Conservation (phyloP, 2,113 vertebrate genomes). For the Oophaga pumilio region DNA sequence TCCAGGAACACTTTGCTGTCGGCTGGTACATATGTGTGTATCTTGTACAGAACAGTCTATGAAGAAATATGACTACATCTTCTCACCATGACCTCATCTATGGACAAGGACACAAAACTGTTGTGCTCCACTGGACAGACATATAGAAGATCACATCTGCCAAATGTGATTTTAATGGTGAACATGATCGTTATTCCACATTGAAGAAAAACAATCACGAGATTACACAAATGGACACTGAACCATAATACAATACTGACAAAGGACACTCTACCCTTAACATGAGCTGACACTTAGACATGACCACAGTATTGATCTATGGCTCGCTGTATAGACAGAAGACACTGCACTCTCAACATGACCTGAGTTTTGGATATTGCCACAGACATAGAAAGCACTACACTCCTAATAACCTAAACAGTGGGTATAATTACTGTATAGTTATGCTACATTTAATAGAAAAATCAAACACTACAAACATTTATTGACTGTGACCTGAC, state of each 20-base stretch:
- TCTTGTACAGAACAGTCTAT: conserved; percentile 23
- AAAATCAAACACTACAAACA: background rate
- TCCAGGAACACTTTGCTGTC: conserved; percentile 32
- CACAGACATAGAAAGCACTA: background rate
- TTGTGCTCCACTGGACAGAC: background rate
- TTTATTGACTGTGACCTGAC: too few species aligned
- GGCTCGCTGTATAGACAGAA: background rate
- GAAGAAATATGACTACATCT: background rate
- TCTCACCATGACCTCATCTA: background rate
- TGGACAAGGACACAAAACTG: background rate
- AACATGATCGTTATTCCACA: background rate
- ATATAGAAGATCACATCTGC: background rate
- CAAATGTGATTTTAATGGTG: background rate
- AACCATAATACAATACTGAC: background rate
- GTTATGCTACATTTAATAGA: background rate
- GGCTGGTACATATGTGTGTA: conserved; percentile 29
- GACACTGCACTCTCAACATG: background rate
- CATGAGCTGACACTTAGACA: background rate
- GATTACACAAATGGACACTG: background rate
- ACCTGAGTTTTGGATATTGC: background rate
- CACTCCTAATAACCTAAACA: background rate
- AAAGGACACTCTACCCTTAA: background rate
- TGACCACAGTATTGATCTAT: background rate
- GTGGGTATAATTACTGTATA: background rate
- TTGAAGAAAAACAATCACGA: background rate